Conservation (phyloP, 2,113 vertebrate genomes). For the Gallinago undulata region DNA sequence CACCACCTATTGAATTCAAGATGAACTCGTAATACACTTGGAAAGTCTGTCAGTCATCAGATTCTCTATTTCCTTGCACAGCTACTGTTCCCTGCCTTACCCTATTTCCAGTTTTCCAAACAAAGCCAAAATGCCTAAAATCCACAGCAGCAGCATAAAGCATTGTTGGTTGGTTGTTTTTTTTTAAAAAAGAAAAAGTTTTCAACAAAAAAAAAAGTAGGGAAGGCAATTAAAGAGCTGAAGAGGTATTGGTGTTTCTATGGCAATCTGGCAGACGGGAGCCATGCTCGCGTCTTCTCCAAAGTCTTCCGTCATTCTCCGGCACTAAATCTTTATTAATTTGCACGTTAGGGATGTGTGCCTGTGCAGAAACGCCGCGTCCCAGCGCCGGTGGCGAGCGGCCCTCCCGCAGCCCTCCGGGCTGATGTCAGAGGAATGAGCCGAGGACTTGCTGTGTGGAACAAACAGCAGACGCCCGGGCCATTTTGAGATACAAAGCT, state of each 20-base stretch:
- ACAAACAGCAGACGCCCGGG: slow-evolving; percentile 21
- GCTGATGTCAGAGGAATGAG: not conserved
- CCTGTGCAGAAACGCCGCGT: not conserved
- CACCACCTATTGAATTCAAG: not conserved
- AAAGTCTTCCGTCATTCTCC: not conserved
- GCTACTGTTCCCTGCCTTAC: not conserved
- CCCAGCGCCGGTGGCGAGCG: not conserved
- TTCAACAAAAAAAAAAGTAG: slow-evolving; percentile 10
- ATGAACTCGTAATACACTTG: not conserved
- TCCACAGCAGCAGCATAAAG: not conserved
- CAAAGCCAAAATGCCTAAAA: not conserved
- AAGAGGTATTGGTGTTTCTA: slow-evolving; percentile 50
- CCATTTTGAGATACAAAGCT: slow-evolving; percentile 55
- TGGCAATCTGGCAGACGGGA: slow-evolving; percentile 24
- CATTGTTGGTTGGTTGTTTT: not conserved
- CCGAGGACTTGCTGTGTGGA: not conserved
- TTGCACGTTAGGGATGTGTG: not conserved
- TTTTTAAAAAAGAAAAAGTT: not conserved
- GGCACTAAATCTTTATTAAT: slow-evolving; percentile 53
- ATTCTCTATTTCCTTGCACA: not conserved
- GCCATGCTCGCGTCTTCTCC: not conserved
- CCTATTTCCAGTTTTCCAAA: not conserved
- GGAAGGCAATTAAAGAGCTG: slow-evolving; percentile 46
- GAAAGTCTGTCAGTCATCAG: not conserved
- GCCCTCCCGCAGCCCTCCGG: not conserved